These are phyloP conservation scores for Psilopogon haemacephalus DNA, from an alignment of 2,113 vertebrate genomes.

Conservation along the genomic window DNA sequence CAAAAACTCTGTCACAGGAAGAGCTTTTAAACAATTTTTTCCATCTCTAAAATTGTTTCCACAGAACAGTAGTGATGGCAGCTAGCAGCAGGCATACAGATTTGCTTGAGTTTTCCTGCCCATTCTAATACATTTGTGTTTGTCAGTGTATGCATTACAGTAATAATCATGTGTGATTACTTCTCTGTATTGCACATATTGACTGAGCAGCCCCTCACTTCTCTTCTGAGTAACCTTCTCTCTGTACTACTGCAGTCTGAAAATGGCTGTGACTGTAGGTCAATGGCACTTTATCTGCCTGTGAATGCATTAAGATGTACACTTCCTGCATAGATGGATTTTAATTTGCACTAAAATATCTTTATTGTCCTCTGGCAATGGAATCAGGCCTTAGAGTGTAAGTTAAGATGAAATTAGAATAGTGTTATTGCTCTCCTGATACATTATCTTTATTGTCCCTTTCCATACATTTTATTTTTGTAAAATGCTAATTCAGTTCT, in stretches of 20 bases:
- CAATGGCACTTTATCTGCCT: background rate
- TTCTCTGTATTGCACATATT: background rate
- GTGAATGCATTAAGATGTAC: background rate
- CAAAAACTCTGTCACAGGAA: background rate
- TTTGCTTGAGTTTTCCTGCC: constrained; percentile 1
- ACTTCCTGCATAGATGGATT: background rate
- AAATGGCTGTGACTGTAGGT: constrained; percentile 20
- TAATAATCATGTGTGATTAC: background rate
- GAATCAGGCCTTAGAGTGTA: background rate
- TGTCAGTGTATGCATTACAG: background rate
- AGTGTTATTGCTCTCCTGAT: background rate
- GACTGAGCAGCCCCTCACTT: background rate
- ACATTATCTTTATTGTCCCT: background rate
- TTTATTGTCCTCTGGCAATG: constrained; percentile 24
- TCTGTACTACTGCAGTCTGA: background rate
- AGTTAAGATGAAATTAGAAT: constrained; percentile 6
- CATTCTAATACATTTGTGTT: constrained; percentile 13
- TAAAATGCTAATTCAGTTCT: constrained; percentile 49
- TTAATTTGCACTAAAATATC: constrained; percentile 24
- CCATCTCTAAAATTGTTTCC: background rate
- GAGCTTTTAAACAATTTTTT: background rate
- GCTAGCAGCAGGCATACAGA: background rate
- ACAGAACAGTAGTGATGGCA: background rate
- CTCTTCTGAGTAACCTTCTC: background rate
- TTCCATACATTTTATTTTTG: constrained; percentile 2